phyloP scores from a whole-genome alignment of 2,888 invertebrate genomes.

The Sialis lutaria region DNA sequence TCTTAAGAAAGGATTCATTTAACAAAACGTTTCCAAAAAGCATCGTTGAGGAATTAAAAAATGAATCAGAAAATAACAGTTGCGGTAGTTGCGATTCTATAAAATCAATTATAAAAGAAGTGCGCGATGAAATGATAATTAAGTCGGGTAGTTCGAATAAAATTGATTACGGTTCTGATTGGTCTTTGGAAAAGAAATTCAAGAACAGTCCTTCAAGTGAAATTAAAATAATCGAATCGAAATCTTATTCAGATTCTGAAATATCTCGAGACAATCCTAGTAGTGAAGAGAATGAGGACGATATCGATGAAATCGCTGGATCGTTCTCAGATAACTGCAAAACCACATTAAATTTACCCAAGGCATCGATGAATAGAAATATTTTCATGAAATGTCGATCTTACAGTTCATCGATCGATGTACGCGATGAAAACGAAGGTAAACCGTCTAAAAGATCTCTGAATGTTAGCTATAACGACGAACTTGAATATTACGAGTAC shows the following conservation, averaged over 20 bases:
- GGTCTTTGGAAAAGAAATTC: constrained; percentile 2
- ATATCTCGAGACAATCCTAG: background rate
- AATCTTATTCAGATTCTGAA: background rate
- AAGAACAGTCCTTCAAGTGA: background rate
- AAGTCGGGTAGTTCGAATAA: constrained; percentile 6
- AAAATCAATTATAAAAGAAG: constrained; percentile 18
- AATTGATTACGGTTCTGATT: background rate
- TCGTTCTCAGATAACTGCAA: background rate
- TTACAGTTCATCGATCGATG: background rate
- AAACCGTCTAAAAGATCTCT: background rate
- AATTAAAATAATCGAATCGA: background rate
- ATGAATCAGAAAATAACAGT: constrained; percentile 6
- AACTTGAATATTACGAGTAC: constrained; percentile 34
- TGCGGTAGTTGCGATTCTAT: constrained; percentile 12
- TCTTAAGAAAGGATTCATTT: no score
- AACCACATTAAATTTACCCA: background rate
- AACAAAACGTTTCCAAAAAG: background rate
- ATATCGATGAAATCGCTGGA: background rate
- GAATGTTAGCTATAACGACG: constrained; percentile 31
- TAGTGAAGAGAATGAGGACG: background rate
- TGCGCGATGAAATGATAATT: constrained; percentile 14
- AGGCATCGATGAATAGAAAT: background rate
- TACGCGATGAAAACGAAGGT: background rate
- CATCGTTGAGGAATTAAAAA: constrained; percentile 1
- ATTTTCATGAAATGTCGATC: constrained; percentile 3